Conservation (phyloP, 2,797 vertebrate species). For the Rhadinocentrus ornatus region DNA sequence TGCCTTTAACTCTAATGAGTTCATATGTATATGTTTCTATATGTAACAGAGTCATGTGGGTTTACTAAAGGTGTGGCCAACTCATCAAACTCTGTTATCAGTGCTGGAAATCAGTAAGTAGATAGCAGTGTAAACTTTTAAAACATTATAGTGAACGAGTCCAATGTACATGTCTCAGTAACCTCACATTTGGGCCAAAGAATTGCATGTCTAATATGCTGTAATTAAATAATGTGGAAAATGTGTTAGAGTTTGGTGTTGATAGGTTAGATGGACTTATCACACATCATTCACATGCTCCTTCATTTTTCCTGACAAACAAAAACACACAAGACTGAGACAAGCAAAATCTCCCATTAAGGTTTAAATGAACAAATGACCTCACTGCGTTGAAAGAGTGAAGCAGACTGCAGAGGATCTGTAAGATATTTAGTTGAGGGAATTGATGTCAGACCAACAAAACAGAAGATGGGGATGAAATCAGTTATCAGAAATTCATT, state of each 20-base stretch:
- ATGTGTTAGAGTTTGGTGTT: neutral
- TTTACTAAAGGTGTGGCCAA: conserved; percentile 32
- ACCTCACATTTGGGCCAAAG: conserved; percentile 1
- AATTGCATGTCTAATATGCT: conserved; percentile 10
- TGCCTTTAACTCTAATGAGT: neutral
- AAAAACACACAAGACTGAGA: conserved; percentile 36
- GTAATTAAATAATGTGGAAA: conserved; percentile 2
- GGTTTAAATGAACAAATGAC: conserved; percentile 56
- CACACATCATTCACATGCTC: conserved; percentile 23
- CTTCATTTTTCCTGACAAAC: conserved; percentile 47
- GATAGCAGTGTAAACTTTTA: conserved; percentile 22
- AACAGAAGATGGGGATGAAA: conserved; percentile 51
- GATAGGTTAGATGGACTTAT: conserved; percentile 32
- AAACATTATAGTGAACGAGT: conserved; percentile 23
- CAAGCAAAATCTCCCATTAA: conserved; percentile 42
- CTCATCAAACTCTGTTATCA: conserved; percentile 38
- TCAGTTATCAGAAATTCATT: conserved; percentile 52
- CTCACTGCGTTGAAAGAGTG: conserved; percentile 47
- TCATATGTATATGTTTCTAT: neutral
- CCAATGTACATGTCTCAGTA: conserved; percentile 9
- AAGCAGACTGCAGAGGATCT: conserved; percentile 34
- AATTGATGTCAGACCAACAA: conserved; percentile 40
- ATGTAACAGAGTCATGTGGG: neutral
- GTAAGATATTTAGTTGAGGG: conserved; percentile 32
- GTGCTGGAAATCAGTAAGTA: conserved; percentile 2